phyloP scores from a whole-genome alignment of 2,113 vertebrate genomes.

The Nothocercus nigrocapillus region DNA sequence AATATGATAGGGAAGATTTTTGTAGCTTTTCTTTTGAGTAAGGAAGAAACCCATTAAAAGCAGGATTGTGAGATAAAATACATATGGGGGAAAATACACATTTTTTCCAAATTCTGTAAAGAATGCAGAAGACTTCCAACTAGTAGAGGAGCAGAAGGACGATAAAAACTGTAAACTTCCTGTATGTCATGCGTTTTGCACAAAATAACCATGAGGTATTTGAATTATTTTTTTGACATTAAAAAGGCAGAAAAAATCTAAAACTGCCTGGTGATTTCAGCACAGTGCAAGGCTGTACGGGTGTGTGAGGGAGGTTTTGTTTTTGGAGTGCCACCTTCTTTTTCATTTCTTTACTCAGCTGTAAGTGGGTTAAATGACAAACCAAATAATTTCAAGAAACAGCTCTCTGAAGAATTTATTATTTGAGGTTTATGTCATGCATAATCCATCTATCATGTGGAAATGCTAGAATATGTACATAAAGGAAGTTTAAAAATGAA shows the following conservation, averaged over 20 bases:
- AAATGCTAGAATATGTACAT: constrained; percentile 3
- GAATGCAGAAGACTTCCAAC: background rate
- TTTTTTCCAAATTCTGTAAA: background rate
- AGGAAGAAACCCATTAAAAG: background rate
- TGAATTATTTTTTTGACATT: constrained; percentile 3
- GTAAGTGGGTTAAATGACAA: constrained; percentile 30
- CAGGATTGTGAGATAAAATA: background rate
- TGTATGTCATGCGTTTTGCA: background rate
- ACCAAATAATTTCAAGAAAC: background rate
- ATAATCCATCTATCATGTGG: background rate
- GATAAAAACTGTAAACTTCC: background rate
- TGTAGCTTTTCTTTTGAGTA: background rate
- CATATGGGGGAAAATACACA: background rate
- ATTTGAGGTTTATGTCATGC: background rate
- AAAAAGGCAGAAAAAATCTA: background rate
- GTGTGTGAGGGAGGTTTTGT: background rate
- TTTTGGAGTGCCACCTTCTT: background rate
- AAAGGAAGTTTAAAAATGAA: background rate
- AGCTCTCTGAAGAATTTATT: background rate
- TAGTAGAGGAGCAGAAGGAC: background rate
- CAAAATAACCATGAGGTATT: background rate
- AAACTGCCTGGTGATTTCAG: background rate
- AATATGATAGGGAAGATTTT: background rate
- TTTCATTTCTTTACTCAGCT: constrained; percentile 22
- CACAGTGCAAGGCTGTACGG: background rate